Conservation (phyloP, 2,113 vertebrate genomes). For the Riparia riparia region DNA sequence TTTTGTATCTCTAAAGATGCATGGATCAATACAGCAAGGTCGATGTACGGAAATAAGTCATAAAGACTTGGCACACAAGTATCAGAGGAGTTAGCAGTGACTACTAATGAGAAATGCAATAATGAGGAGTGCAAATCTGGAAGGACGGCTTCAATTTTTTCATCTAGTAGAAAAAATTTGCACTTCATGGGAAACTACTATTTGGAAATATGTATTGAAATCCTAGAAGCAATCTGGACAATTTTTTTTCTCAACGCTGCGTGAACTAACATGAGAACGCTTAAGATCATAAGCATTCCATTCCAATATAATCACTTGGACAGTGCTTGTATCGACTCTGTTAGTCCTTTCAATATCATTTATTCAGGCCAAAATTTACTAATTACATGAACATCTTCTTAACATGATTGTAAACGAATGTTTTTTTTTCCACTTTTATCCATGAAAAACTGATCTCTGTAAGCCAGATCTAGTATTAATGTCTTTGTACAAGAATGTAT, state of each 20-base stretch:
- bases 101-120: not conserved
- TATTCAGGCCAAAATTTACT: not conserved
- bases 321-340: fast-evolving
- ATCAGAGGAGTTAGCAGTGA: not conserved
- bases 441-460: not conserved
- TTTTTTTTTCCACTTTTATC: not conserved
- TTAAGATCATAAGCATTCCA: not conserved
- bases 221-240: not conserved
- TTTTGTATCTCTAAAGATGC: not conserved
- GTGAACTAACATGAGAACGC: not conserved
- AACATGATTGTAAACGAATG: not conserved
- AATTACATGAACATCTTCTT: not conserved
- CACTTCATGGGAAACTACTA: not conserved
- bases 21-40: not conserved
- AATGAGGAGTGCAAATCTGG: not conserved
- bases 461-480: not conserved
- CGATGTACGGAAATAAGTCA: not conserved
- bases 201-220: not conserved
- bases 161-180: not conserved
- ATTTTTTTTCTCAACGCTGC: not conserved
- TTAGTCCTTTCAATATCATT: not conserved
- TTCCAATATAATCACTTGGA: not conserved
- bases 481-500: fast-evolving
- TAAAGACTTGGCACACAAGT: not conserved
- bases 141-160: not conserved